Evolutionary conservation across 1,140 invertebrate species (phyloP), one percentile per base, ranked within the genome.

Genomic region (Leptinotarsa undecemlineata): DNA sequence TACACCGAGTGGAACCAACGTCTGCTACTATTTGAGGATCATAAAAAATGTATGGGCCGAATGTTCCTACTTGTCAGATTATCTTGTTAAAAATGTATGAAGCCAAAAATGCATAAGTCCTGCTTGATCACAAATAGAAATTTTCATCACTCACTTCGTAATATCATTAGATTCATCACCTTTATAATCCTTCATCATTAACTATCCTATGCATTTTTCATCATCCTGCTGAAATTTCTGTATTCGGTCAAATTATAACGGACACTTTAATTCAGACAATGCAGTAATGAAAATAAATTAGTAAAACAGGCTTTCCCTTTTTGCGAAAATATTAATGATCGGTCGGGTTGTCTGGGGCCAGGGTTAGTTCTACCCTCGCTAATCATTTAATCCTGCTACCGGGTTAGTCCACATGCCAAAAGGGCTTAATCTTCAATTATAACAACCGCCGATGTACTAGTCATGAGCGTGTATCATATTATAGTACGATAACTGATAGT

Each of bases 341-440:
- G 76, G 73, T 77, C 51, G 51, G 17, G 51, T 57, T 57, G 51
- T n/a, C 51, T 57, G n/a, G 51, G 51, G 51, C 15, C 15, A 57
- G 51, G 51, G 51, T 19, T 57, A 19, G n/a, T 17, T 19, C 51
- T 57, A 57, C 51, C 51, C 51, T 75, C 74, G 76, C 63, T 79
- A 77, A 79, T 74, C 78, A 72, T 57, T 66, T 79, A 79, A 79
- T 79, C 76, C 76, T 51, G 70, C 63, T 75, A 68, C 74, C 68
- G 72, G 77, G 78, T 77, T 77, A 79, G 73, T 79, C 76, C 76
- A 77, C 74, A 79, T 77, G 78, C 78, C 78, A 79, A 79, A 79
- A 79, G 74, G 74, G 77, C 78, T 77, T 79, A 79, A 79, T 79
- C 76, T 79, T 79, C 78, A 76, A 79, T 79, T 79, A 79, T 79